These are phyloP conservation scores for Mactromeris polynyma DNA, from an alignment of 2,888 invertebrate genomes.

Conservation along the genomic window DNA sequence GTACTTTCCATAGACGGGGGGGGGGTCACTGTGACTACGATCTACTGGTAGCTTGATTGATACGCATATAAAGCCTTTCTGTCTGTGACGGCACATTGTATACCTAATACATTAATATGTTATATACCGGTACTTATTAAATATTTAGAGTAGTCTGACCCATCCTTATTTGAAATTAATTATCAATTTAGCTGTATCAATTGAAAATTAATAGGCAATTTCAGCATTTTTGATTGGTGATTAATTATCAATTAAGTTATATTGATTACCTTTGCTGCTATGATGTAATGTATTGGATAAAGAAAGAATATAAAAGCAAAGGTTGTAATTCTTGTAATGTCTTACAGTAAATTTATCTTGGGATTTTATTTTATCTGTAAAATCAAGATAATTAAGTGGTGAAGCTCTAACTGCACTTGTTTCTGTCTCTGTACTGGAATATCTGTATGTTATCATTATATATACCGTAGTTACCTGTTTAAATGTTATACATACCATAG, in stretches of 20 bases:
- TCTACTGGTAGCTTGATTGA: too few relatives aligned
- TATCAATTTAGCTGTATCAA: not conserved
- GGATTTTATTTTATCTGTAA: not conserved
- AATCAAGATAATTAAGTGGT: not conserved
- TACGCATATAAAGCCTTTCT: too few relatives aligned
- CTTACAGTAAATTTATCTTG: not conserved
- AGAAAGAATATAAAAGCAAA: not conserved
- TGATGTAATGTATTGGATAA: not conserved
- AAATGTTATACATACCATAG: not conserved
- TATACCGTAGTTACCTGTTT: constrained; percentile 2
- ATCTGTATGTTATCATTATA: not conserved
- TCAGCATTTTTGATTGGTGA: not conserved
- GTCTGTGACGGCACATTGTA: too few relatives aligned
- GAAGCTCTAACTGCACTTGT: not conserved
- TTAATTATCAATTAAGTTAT: not conserved
- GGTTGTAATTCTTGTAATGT: not conserved
- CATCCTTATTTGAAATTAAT: too few relatives aligned
- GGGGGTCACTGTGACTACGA: too few relatives aligned
- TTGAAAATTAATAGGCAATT: not conserved
- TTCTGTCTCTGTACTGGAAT: not conserved
- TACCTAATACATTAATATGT: too few relatives aligned
- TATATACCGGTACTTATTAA: too few relatives aligned
- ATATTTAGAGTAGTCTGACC: too few relatives aligned
- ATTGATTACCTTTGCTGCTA: not conserved
- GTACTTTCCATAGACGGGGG: too few relatives aligned